These are phyloP conservation scores for Galagoides demidoff DNA, from an alignment of 2,797 vertebrate species.

Conservation along the genomic window DNA sequence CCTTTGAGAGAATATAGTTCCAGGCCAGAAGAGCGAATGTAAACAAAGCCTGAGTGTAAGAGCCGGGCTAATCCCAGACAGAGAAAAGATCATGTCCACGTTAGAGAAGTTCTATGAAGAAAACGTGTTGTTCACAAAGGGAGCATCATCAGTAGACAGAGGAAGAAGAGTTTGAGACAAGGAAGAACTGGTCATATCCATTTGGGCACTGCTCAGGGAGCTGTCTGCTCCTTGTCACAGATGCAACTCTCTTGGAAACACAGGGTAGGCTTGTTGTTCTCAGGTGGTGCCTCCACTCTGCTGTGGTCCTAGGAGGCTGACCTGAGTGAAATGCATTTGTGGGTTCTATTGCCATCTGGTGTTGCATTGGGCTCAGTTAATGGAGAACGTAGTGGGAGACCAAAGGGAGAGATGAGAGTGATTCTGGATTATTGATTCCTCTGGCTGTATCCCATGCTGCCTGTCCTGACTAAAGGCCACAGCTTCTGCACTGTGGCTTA, in stretches of 20 bases:
- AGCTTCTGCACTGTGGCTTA: not conserved
- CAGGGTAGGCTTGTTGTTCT: not conserved
- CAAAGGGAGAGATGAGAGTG: not conserved
- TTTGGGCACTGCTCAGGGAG: not conserved
- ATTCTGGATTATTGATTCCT: not conserved
- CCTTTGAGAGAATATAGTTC: constrained; percentile 13
- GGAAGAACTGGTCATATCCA: not conserved
- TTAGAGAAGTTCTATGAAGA: not conserved
- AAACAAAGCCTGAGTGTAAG: not conserved
- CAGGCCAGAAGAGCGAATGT: not conserved
- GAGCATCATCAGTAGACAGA: not conserved
- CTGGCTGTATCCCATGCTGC: not conserved
- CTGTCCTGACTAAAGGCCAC: not conserved
- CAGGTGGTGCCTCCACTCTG: not conserved
- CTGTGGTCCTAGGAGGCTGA: not conserved
- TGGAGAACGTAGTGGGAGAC: not conserved
- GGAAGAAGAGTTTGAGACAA: not conserved
- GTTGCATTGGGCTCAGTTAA: not conserved
- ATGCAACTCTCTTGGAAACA: not conserved
- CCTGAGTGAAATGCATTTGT: not conserved
- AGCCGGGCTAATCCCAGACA: not conserved
- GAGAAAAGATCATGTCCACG: not conserved
- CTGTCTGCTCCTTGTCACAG: not conserved
- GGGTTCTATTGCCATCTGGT: not conserved
- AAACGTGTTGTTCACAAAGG: not conserved